Base-by-base conservation (phyloP, 2,113 vertebrate genomes). In the Coracopsis vasa region DNA sequence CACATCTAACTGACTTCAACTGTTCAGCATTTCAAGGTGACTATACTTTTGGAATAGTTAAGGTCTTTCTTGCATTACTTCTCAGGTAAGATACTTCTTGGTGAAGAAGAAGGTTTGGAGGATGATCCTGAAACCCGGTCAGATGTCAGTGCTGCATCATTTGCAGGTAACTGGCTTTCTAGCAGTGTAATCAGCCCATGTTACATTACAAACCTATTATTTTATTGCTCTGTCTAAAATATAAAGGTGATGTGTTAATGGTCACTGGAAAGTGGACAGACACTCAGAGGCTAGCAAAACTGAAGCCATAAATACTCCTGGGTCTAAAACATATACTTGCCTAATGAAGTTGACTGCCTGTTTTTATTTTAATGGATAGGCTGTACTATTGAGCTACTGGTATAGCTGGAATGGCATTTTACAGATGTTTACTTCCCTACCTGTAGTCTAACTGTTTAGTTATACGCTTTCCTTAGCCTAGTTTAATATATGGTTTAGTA, bases 21-120 rank as follows among this genome's bases (percentile, higher is more conserved):
- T 94, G 16, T 67, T 96, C 50, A 84, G 4, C 54, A 60, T 65
- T 92, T 88, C 54, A 60, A 27, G 6, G 61, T 83, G 64, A 13
- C 47, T 65, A 3, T 61, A 19, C 16, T 31, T 84, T 50, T 77
- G 51, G 45, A 73, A 74, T 88, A 60, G 53, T 33, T 75, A 82
- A 73, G 24, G 7, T 44, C 85, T 69, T 93, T 86, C 8, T 70
- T 91, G 0, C 28, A 1, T 91, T 64, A 62, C 54, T 97, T 97
- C 85, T 64, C 80, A 99, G 99, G 99, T 94, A 99, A 99, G 97
- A 96, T 99, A 82, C 98, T 99, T 69, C 97, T 98, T 20, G 99
- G 99, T 51, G 99, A 99, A 89, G 99, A 99, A 45, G 99, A 99
- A 27, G 98, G 98, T 44, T 97, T 99, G 80, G 99, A 99, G 79